Evolutionary conservation across 64 coral and sea anemone species (phyloP).

Genomic region (Pocillopora verrucosa): DNA sequence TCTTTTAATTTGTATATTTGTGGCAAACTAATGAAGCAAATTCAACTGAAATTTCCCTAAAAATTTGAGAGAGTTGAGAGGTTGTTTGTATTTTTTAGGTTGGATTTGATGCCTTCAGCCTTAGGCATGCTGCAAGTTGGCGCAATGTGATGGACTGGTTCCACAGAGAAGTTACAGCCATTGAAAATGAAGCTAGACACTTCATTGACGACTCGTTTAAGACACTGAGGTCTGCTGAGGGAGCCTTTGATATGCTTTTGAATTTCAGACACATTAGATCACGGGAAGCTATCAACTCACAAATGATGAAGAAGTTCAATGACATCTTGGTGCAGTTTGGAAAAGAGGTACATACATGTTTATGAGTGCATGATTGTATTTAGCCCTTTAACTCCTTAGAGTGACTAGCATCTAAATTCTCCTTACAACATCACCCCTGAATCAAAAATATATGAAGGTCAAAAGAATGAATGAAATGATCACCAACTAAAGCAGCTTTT

Average conservation of each 20-base stretch:
- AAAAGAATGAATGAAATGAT: no score
- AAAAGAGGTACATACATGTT: slow-evolving; percentile 73
- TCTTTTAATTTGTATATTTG: no score
- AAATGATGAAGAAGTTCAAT: slow-evolving; percentile 99
- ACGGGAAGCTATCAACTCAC: slow-evolving; percentile 96
- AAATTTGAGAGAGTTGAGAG: no score
- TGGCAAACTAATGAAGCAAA: no score
- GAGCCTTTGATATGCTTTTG: slow-evolving; percentile 97
- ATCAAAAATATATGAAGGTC: no score
- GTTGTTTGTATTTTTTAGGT: slow-evolving; percentile 40
- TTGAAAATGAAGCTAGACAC: slow-evolving; percentile 98
- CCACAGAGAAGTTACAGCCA: slow-evolving; percentile 91
- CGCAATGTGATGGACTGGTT: slow-evolving; percentile 98
- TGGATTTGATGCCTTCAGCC: slow-evolving; percentile 93
- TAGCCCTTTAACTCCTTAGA: background rate
- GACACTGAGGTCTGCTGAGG: slow-evolving; percentile 90
- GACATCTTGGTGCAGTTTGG: slow-evolving; percentile 97
- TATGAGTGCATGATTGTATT: background rate
- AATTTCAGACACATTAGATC: slow-evolving; percentile 98
- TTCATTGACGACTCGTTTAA: slow-evolving; percentile 99
- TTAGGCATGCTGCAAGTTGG: slow-evolving; percentile 89
- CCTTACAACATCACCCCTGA: no score
- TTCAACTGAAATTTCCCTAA: no score
- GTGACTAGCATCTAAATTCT: no score
- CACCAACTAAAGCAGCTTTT: no score